A percentile compares a stretch with the other conserved stretches of the same genome.
Evolutionary conservation across 2,113 vertebrate genomes (phyloP).

Genomic region (Seriola rivoliana): DNA sequence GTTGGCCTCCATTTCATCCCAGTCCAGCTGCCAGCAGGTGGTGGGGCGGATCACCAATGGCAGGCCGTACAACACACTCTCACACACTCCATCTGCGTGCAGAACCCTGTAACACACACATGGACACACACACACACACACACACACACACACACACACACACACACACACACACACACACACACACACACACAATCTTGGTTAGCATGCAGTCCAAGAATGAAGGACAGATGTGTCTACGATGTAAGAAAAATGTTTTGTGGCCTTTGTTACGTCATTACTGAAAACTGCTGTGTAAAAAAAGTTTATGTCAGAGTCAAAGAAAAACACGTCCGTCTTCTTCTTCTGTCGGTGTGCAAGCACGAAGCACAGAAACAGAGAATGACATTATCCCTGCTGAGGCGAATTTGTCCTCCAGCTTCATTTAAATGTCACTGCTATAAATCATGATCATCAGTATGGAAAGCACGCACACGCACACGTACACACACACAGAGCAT

Average conservation of each 20-base stretch:
- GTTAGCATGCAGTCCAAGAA: not conserved
- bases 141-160: constrained; percentile 89
- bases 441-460: constrained; percentile 51
- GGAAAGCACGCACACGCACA: constrained; percentile 43
- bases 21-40: constrained; percentile 94
- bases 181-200: constrained; percentile 10
- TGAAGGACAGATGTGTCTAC: not conserved
- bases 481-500: not conserved
- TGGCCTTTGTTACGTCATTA: too few relatives aligned
- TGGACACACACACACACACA: constrained; percentile 18
- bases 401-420: constrained; percentile 5
- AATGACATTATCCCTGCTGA: constrained; percentile 44
- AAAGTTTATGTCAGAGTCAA: too few relatives aligned
- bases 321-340: too few relatives aligned
- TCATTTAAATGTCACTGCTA: constrained; percentile 57
- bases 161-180: constrained; percentile 19
- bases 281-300: too few relatives aligned
- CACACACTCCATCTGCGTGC: constrained; percentile 89
- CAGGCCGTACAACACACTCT: constrained; percentile 91
- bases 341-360: not conserved
- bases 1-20: constrained; percentile 96
- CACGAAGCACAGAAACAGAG: not conserved
- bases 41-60: constrained; percentile 92
- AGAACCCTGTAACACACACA: constrained; percentile 83
- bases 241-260: not conserved